Base-by-base conservation (phyloP, 2,888 invertebrate species). In the Volucella inanis region DNA sequence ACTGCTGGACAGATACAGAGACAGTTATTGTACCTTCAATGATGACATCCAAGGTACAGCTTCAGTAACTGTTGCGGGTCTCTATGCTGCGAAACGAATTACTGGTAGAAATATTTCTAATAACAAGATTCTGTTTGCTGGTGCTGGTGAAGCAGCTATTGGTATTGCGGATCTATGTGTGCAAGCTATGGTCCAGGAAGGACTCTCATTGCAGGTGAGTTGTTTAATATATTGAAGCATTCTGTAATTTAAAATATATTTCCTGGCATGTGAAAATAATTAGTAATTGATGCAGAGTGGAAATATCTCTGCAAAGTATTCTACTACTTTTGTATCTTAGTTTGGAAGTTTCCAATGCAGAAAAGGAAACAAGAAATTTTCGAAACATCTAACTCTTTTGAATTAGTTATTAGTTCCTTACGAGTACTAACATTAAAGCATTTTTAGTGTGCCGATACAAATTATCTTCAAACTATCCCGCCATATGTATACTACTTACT, bases 21-120 rank as follows among this genome's bases (percentile, higher is more conserved):
- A 96, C 89, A 94, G 94, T 87, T 99, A 98, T 92, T 99, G 99
- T 92, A 98, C 98, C 22, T 99, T 99, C 92, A 99, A 99, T 92
- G 99, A 99, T 90, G 99, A 99, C 90, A 99, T 99, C 90, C 99
- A 99, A 92, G 98, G 99, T 88, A 98, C 99, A 0, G 99, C 99
- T 2, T 95, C 97, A 39, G 99, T 99, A 0, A 98, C 98, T 9
- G 97, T 99, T 2, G 98, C 98, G 8, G 99, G 99, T 0, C 93
- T 99, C 18, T 93, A 91, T 65, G 92, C 92, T 10, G 91, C 92
- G 0, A 90, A 90, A 85, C 90, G 92, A 41, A 88, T 92, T 1
- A 92, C 92, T 0, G 91, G 93, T 94, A 95, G 94, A 89, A 95
- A 95, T 89, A 94, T 99, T 89, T 94, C 94, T 55, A 97, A 99